phyloP scores from a whole-genome alignment of 2,113 vertebrate species.

The Oxyruncus cristatus region DNA sequence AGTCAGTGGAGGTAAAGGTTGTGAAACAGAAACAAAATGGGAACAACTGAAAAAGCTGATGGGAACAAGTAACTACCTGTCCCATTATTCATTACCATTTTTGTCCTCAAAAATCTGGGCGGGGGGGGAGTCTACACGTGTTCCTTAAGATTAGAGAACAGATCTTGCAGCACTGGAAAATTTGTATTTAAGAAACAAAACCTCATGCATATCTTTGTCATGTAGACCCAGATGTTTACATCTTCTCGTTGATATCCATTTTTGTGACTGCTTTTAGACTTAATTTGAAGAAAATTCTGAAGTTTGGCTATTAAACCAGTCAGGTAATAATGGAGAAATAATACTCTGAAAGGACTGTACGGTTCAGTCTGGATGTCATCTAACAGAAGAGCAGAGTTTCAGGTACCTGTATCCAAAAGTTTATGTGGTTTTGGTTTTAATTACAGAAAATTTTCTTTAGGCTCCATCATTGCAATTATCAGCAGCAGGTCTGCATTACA shows the following conservation, averaged over 20 bases:
- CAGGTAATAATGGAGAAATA: not conserved
- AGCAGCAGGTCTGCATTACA: not conserved
- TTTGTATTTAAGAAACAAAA: not conserved
- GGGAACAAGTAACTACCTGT: not conserved
- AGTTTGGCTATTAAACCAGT: not conserved
- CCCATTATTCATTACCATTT: not conserved
- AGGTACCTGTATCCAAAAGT: not conserved
- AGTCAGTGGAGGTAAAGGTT: not conserved
- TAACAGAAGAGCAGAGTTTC: not conserved
- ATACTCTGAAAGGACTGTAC: not conserved
- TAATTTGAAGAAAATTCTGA: not conserved
- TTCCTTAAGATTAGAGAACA: not conserved
- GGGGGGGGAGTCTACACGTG: accelerated
- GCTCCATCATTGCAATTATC: not conserved
- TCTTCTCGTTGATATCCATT: not conserved
- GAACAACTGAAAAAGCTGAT: not conserved
- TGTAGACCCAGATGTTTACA: not conserved
- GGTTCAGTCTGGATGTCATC: not conserved
- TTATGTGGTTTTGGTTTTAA: not conserved
- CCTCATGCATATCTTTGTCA: accelerated
- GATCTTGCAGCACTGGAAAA: not conserved
- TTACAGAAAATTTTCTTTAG: not conserved
- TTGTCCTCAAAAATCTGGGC: not conserved
- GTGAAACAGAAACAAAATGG: not conserved
- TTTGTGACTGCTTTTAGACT: not conserved